A percentile compares a stretch with the other conserved stretches of the same genome.
These are phyloP conservation scores for Bombyx huttoni DNA, from an alignment of 2,888 invertebrate genomes.

Conservation along the genomic window DNA sequence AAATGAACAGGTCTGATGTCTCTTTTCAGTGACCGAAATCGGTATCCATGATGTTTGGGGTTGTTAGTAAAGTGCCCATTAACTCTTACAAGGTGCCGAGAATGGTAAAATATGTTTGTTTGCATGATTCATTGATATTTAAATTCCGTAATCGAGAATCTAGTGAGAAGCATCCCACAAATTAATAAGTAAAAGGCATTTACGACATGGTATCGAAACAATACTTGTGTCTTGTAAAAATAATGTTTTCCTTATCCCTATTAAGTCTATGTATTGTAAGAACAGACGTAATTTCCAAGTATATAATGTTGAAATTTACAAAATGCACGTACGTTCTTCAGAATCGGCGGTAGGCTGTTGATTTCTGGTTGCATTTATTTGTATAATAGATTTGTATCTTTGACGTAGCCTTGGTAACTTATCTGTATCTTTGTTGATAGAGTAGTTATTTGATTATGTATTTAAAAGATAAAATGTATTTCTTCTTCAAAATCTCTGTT, in stretches of 20 bases:
- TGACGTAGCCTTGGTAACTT: neutral
- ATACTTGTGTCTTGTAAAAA: neutral
- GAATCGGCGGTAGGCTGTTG: slow-evolving; percentile 1
- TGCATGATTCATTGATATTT: neutral
- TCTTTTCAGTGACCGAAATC: slow-evolving; percentile 5
- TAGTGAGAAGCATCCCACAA: too few relatives aligned
- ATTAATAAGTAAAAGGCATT: neutral
- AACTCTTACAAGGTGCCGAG: slow-evolving; percentile 1
- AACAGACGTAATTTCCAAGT: neutral
- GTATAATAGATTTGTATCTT: neutral
- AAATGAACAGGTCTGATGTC: neutral
- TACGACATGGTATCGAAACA: neutral
- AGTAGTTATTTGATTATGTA: neutral
- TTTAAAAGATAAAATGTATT: too few relatives aligned
- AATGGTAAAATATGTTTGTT: neutral
- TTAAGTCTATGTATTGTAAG: neutral
- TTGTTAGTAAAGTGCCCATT: slow-evolving; percentile 3
- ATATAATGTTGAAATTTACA: neutral
- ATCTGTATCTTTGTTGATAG: neutral
- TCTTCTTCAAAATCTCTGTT: too few relatives aligned
- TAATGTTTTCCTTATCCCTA: neutral
- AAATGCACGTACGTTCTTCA: slow-evolving; percentile 3
- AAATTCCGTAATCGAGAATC: neutral
- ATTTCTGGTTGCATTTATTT: neutral
- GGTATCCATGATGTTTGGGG: slow-evolving; percentile 1